These are phyloP conservation scores for Alosa alosa DNA, from an alignment of 2,113 vertebrate species.

Conservation along the genomic window DNA sequence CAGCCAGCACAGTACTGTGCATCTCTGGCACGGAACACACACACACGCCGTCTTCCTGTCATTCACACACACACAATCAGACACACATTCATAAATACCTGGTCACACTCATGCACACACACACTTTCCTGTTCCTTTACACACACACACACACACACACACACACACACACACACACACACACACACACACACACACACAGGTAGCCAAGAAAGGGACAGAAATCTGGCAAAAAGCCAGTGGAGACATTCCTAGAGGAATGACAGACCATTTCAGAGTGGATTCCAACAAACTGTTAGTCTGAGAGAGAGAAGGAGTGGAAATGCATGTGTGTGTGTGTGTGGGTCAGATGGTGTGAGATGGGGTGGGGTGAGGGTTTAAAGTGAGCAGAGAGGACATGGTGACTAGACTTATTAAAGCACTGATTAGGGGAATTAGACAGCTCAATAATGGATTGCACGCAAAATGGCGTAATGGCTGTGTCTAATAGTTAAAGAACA, in stretches of 20 bases:
- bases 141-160: no score
- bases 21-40: background rate
- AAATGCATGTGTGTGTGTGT: background rate
- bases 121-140: no score
- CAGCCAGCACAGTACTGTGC: background rate
- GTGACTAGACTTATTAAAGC: background rate
- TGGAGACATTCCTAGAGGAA: background rate
- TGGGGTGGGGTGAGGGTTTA: background rate
- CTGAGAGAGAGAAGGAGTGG: conserved; percentile 29
- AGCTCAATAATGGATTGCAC: background rate
- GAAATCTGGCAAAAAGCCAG: background rate
- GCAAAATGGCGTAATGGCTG: background rate
- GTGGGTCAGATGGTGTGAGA: background rate
- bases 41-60: no score
- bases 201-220: background rate
- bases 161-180: no score
- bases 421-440: background rate
- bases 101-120: no score
- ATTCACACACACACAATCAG: background rate
- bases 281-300: background rate
- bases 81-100: background rate
- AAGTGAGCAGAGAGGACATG: background rate
- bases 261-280: background rate
- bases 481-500: background rate
- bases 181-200: conserved; percentile 41